Base-by-base conservation (phyloP, 2,113 vertebrate species). In the Labeo catla region DNA sequence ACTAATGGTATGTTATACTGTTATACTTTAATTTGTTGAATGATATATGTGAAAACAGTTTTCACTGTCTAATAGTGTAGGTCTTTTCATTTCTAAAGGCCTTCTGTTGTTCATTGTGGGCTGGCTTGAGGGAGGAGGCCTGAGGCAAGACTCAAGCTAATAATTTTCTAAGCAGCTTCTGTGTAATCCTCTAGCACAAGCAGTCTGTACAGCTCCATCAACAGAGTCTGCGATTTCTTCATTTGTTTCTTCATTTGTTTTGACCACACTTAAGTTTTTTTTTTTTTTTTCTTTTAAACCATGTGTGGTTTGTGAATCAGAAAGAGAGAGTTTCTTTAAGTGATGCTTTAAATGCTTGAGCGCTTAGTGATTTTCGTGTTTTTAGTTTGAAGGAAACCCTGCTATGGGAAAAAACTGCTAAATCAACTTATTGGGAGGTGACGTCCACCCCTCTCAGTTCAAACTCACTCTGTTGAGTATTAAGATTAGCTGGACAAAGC, bases 101-200 rank as follows among this genome's bases (percentile, higher is more conserved):
- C 63, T 83, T 52, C 47, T 82, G 80, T 82, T 81, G 15, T 85
- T 39, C 34, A 1, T 73, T 45, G 28, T 49, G 47, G 47, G 28
- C 19, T 8, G 39, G 16, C 34, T 61, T 28, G 7, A 21, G 80
- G 63, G 59, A 81, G 43, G 23, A 23, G 2, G n/a, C 49, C 61
- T 61, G 15, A 61, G 81, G 12, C 39, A 4, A 50, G 70, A 50
- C 15, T 77, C 70, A 5, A 79, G 79, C 66, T 65, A 79, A 84
- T 80, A 66, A 81, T 65, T 87, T 89, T 84, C 65, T 77, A 78
- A 87, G 63, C 43, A 54, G 83, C 86, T 89, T 81, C 72, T 72
- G 16, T 13, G 12, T 85, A 87, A 87, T 82, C 86, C 63, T 47
- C 43, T 54, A 63, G 63, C 43, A 13, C 12, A 8, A 43, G 47